Evolutionary conservation across 2,797 vertebrate species (phyloP), one percentile per base, ranked within the genome.

Genomic region (Phoxinus dragarum): DNA sequence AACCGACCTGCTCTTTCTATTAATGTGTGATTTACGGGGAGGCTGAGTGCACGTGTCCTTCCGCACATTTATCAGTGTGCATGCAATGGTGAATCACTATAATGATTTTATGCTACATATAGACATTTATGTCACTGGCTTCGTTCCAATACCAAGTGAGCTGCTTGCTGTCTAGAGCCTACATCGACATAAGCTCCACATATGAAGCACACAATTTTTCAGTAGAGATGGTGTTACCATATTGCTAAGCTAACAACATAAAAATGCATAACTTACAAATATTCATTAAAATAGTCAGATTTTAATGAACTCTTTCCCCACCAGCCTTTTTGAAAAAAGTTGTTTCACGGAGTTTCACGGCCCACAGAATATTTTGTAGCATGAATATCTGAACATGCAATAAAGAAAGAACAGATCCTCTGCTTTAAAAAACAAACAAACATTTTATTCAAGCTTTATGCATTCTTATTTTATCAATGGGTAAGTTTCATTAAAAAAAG

Each of bases 31-130:
- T 81, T 47, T 73, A 73, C 66, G 83, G 83, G 68, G 76, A 85
- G 73, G 89, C 52, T 49, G 47, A 84, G 84, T 81, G 89, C 76
- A 59, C 88, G 82, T 88, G 85, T 86, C 85, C 82, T 61, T 91
- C 88, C 89, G 59, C 88, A 83, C 88, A 87, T 90, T 87, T 86
- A 73, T 92, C 88, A 73, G 21, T 91, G 91, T 90, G 90, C 84
- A 85, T 64, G 77, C 73, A 86, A 78, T 74, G 90, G 80, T 86
- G 52, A 59, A 78, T 84, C 77, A 81, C 59, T 88, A 77, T 87
- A 81, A 89, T 73, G 52, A 64, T 64, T 71, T 69, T 69, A 36
- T 59, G 17, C 44, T 74, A 74, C 73, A 64, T 71, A 61, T 59
- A 72, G 83, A 79, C 52, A 47, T 69, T 69, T 44, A 36, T 77